A percentile compares a stretch with the other conserved stretches of the same genome.
Conservation (phyloP, 23 tunicate genomes). For the Botrylloides violaceus region DNA sequence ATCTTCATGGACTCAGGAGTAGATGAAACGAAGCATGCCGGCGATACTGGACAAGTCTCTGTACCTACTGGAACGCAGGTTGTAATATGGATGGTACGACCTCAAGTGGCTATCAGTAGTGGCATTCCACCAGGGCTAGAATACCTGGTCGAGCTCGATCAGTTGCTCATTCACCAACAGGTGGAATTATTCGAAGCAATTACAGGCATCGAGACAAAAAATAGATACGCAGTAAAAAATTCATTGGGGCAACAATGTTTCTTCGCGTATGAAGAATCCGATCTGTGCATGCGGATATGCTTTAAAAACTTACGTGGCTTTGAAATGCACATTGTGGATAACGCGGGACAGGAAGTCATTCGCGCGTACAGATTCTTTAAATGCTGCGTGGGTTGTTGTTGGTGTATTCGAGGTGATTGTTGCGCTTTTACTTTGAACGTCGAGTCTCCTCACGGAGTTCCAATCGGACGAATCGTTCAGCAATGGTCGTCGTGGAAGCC, state of each 20-base stretch:
- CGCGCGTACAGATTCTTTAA: constrained; percentile 47
- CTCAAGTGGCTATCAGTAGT: constrained; percentile 20
- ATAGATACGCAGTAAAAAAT: constrained; percentile 12
- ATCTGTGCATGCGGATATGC: constrained; percentile 60
- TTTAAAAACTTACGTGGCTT: constrained; percentile 48
- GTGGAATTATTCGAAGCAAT: constrained; percentile 66
- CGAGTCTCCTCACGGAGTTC: constrained; percentile 49
- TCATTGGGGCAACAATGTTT: constrained; percentile 10
- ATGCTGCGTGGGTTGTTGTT: constrained; percentile 79
- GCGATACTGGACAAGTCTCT: too few species aligned
- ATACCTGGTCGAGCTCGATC: constrained; percentile 72
- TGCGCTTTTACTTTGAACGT: constrained; percentile 48
- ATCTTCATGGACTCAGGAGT: too few species aligned
- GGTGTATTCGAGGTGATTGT: constrained; percentile 50
- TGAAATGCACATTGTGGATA: constrained; percentile 63
- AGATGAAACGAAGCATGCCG: too few species aligned
- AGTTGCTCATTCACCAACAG: constrained; percentile 75
- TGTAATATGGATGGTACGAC: constrained; percentile 43
- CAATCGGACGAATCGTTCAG: constrained; percentile 46
- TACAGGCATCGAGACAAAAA: constrained; percentile 5
- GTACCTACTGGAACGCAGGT: constrained; percentile 13
- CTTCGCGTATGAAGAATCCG: constrained; percentile 43
- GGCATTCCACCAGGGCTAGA: constrained; percentile 84
- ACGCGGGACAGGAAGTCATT: constrained; percentile 55
- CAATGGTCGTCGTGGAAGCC: constrained; percentile 72